These are phyloP conservation scores for Anastatus disparis DNA, from an alignment of 1,140 invertebrate genomes.

Conservation along the genomic window DNA sequence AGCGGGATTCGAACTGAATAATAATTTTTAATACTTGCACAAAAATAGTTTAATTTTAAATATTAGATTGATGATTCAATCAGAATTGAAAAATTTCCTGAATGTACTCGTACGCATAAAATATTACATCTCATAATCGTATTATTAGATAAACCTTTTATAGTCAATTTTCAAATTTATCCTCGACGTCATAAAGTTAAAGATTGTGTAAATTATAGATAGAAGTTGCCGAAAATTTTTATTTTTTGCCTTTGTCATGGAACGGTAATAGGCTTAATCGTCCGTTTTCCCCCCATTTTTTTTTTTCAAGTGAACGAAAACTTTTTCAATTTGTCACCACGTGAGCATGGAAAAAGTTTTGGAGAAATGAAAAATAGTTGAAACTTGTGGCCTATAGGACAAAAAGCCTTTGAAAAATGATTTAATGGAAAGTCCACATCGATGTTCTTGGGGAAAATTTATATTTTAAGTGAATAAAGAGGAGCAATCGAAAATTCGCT, in stretches of 20 bases:
- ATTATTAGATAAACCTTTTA: too few relatives aligned
- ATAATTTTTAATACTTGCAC: too few relatives aligned
- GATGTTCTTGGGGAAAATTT: constrained; percentile 4
- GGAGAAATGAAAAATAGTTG: constrained; percentile 34
- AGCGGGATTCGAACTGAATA: too few relatives aligned
- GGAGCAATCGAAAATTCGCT: too few relatives aligned
- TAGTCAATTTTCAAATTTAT: too few relatives aligned
- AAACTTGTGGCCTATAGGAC: constrained; percentile 26
- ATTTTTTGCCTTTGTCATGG: background rate
- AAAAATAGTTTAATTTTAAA: background rate
- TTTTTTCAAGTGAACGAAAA: constrained; percentile 14
- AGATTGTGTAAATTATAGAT: constrained; percentile 8
- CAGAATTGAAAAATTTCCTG: background rate
- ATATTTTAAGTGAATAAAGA: constrained; percentile 19
- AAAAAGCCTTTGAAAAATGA: constrained; percentile 39
- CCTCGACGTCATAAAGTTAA: too few relatives aligned
- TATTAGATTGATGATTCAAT: background rate
- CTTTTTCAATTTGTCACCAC: constrained; percentile 44
- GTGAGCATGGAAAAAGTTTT: constrained; percentile 31
- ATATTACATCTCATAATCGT: too few relatives aligned
- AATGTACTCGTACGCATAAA: too few relatives aligned
- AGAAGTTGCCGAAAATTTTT: background rate
- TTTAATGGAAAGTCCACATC: constrained; percentile 26
- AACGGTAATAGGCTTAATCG: constrained; percentile 42
- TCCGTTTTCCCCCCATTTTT: constrained; percentile 28